These are phyloP conservation scores for Paramisgurnus dabryanus DNA, from an alignment of 2,113 vertebrate species.

Conservation along the genomic window DNA sequence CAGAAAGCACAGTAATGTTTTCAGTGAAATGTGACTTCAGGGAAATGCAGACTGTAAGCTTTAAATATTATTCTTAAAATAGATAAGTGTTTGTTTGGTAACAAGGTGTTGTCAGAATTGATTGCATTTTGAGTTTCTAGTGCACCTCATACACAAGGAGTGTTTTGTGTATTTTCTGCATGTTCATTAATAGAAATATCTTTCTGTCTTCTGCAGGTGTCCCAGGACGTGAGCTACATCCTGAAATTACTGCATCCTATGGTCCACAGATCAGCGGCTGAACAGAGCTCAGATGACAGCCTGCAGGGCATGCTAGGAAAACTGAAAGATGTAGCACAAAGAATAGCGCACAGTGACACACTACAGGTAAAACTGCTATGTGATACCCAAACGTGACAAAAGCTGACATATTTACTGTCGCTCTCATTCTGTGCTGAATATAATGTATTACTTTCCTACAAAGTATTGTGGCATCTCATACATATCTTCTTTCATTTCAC, in stretches of 20 bases:
- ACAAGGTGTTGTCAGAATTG: too few relatives aligned
- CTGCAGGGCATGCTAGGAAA: constrained; percentile 60
- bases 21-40: too few relatives aligned
- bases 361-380: constrained; percentile 64
- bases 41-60: too few relatives aligned
- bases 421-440: too few relatives aligned
- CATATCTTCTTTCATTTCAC: constrained; percentile 20
- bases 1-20: too few relatives aligned
- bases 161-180: too few relatives aligned
- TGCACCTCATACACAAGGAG: too few relatives aligned
- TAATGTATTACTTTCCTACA: too few relatives aligned
- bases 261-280: constrained; percentile 28
- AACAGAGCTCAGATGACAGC: constrained; percentile 50
- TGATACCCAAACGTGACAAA: background rate
- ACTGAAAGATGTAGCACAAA: constrained; percentile 66
- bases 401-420: background rate
- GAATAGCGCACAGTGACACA: constrained; percentile 54
- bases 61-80: too few relatives aligned
- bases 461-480: background rate
- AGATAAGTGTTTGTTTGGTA: too few relatives aligned
- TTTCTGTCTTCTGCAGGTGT: constrained; percentile 56
- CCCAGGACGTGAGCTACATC: constrained; percentile 65
- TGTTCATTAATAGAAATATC: too few relatives aligned
- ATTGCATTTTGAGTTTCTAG: too few relatives aligned
- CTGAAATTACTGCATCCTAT: constrained; percentile 66